Evolutionary conservation across 2,888 invertebrate species (phyloP), one percentile per base, ranked within the genome.

Genomic region (Tenthredo notha): DNA sequence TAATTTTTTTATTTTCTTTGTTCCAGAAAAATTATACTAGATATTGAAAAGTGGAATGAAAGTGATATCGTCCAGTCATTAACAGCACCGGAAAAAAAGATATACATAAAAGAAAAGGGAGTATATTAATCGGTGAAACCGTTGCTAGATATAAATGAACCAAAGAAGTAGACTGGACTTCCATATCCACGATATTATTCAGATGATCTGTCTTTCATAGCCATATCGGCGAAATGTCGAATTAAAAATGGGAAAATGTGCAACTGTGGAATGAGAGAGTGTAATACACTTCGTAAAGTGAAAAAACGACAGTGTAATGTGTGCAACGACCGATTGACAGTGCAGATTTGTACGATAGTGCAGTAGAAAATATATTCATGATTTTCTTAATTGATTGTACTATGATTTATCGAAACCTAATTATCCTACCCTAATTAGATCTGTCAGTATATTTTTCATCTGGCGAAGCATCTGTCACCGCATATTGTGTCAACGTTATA

Each of bases 31-130:
- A 43, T 5, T 0, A n/a, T 43, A 2, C 43, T 6, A 43, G 74
- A 74, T 12, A 29, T 74, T 25, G 74, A 43, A 74, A 40, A 25
- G 21, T 74, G 40, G 74, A n/a, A n/a, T 43, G 74, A 74, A n/a
- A 18, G 67, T 18, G 43, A 40, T 21, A 40, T 29, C 12, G 43
- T 25, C 74, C n/a, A 74, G 40, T 43, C 74, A 4, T 74, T 74
- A 25, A 74, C 74, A 74, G 25, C 15, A 43, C 21, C 43, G 12
- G 25, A 3, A 74, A 74, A 74, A 4, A 21, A 40, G 9, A 43
- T 74, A 12, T 43, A 43, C 43, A 33, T 67, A 67, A 33, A 21
- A 74, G 4, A 2, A 74, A 74, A 74, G 25, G 9, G 43, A 21
- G 21, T 43, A 21, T 74, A 74, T 74, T 74, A 43, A 74, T 25